Conservation (phyloP, 2,113 vertebrate species). For the Craseonycteris thonglongyai region DNA sequence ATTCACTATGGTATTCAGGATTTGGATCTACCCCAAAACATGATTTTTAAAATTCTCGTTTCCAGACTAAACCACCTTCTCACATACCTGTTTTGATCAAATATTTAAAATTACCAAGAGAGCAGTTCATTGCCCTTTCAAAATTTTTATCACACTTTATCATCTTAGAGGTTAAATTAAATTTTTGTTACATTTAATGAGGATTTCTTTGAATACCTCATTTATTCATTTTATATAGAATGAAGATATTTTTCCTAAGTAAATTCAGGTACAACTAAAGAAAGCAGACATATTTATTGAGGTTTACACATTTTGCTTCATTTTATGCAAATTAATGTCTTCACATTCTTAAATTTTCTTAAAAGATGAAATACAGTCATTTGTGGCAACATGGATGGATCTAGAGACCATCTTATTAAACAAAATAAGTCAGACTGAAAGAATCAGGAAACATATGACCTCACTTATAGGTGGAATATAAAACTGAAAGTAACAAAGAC, state of each 20-base stretch:
- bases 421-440: no score
- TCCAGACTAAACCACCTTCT: not conserved
- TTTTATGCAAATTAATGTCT: constrained; percentile 57
- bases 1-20: not conserved
- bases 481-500: no score
- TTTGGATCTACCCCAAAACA: not conserved
- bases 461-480: no score
- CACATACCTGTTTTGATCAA: not conserved
- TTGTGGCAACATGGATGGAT: no score
- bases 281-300: constrained; percentile 31
- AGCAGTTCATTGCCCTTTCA: not conserved
- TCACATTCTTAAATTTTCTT: constrained; percentile 42
- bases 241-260: not conserved
- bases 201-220: not conserved
- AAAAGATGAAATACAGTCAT: no score
- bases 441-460: no score
- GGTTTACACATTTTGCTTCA: constrained; percentile 52
- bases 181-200: constrained; percentile 20
- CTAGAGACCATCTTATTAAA: no score
- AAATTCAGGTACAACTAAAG: constrained; percentile 15
- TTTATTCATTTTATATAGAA: constrained; percentile 29
- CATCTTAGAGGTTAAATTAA: constrained; percentile 19
- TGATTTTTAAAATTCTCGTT: not conserved
- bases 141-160: not conserved
- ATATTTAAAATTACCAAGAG: constrained; percentile 6